Evolutionary conservation across 2,797 vertebrate species (phyloP), one percentile per base, ranked within the genome.

Genomic region (Austrolebias charrua): DNA sequence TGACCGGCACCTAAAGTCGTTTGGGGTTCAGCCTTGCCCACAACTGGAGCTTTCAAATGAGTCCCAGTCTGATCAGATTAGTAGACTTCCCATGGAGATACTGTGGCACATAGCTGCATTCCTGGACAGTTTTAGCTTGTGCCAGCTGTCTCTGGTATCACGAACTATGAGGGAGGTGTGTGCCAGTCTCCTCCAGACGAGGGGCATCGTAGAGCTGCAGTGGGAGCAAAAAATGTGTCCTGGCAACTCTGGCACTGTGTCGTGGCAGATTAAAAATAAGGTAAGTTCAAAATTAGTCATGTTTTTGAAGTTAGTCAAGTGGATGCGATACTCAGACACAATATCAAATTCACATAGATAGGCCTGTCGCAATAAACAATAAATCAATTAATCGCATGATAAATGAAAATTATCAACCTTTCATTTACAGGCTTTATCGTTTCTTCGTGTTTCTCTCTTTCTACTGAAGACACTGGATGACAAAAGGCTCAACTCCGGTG

Each of bases 101-200:
- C 85, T 97, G 66, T 95, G 95, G 76, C 96, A 97, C 77, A 91
- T 99, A 67, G 94, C 96, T 68, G 91, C 93, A 11, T 98, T 98
- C 89, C 90, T 99, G 55, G 98, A 99, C 67, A 95, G 96, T 55
- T 99, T 98, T 90, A 98, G 97, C 84, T 90, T 99, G 62, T 98
- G 96, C 78, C 98, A 99, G 86, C 92, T 99, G 72, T 96, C 98
- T 1, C 78, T 95, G 92, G 97, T 96, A 60, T 99, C 98, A 13
- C 93, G 90, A 72, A 94, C 94, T 68, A 96, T 99, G 96, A 95
- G 98, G 81, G 97, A 99, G 58, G 93, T 99, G 29, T 99, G 96
- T 70, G 94, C 93, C 88, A 97, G 96, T 82, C 93, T 99, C 70
- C 94, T 99, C 67, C 96, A 98, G 85, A 93, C 92, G 73, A 95